A percentile compares a stretch with the other conserved stretches of the same genome.
These are phyloP conservation scores for Diplolepis rosae DNA, from an alignment of 2,888 invertebrate genomes.

Conservation along the genomic window DNA sequence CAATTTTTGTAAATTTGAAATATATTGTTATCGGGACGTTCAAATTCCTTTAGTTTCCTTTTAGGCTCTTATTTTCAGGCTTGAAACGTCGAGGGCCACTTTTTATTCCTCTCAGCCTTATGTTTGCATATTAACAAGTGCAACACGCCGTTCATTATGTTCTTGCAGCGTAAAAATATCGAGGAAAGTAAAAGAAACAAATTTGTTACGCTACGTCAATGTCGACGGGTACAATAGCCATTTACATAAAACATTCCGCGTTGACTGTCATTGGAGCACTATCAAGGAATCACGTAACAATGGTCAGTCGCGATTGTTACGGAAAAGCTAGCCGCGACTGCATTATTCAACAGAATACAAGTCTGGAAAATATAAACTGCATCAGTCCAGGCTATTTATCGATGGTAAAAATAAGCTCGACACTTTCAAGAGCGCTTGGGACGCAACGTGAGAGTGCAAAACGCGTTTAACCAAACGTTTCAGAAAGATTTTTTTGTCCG, in stretches of 20 bases:
- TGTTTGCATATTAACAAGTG: background rate
- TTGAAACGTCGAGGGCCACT: no score
- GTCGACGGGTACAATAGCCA: slow-evolving; percentile 61
- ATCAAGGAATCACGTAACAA: slow-evolving; percentile 44
- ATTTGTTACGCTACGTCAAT: slow-evolving; percentile 54
- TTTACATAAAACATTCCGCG: slow-evolving; percentile 67
- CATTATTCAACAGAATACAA: slow-evolving; percentile 42
- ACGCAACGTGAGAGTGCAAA: background rate
- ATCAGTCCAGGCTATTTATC: slow-evolving; percentile 23
- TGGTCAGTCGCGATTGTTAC: slow-evolving; percentile 42
- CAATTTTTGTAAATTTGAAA: no score
- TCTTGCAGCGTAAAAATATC: background rate
- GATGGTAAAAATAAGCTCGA: slow-evolving; percentile 32
- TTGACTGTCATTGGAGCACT: slow-evolving; percentile 55
- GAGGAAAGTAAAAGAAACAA: slow-evolving; percentile 51
- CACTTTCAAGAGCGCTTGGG: slow-evolving; percentile 1
- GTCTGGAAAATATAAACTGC: slow-evolving; percentile 43
- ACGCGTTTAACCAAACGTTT: background rate
- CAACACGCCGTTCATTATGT: background rate
- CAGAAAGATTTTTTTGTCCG: background rate
- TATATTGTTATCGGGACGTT: no score
- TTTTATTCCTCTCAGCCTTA: background rate
- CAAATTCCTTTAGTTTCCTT: no score
- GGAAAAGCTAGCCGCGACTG: slow-evolving; percentile 41
- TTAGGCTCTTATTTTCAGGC: background rate